A percentile compares a stretch with the other conserved stretches of the same genome.
These are phyloP conservation scores for Archaeoteleia sp. DNA, from an alignment of 2,888 invertebrate species.

Conservation along the genomic window DNA sequence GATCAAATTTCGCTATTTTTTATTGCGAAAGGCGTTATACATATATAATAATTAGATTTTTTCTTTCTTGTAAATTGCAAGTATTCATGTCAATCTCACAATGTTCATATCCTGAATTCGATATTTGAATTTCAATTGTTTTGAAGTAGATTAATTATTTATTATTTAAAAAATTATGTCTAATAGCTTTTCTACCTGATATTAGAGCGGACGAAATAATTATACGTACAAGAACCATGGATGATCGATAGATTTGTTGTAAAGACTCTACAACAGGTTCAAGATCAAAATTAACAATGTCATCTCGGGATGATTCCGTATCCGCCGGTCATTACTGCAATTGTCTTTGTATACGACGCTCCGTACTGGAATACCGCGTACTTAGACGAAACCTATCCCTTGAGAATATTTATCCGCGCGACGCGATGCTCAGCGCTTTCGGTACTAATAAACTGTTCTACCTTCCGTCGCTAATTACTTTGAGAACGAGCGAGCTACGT, in stretches of 20 bases:
- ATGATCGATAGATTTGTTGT: not conserved
- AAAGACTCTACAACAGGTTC: not conserved
- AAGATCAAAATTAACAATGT: not conserved
- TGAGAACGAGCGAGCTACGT: constrained; percentile 55
- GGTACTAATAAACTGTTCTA: constrained; percentile 66
- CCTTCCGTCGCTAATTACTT: constrained; percentile 67
- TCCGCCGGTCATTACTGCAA: constrained; percentile 2
- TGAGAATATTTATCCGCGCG: constrained; percentile 65
- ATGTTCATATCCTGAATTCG: no score
- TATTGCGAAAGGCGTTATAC: no score
- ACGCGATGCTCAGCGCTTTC: constrained; percentile 59
- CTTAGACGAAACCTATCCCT: constrained; percentile 54
- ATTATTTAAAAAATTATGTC: no score
- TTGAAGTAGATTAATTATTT: no score
- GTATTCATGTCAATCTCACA: no score
- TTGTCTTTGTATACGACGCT: constrained; percentile 6
- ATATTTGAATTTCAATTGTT: no score
- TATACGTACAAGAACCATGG: not conserved
- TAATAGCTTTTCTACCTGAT: no score
- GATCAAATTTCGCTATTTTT: no score
- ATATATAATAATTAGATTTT: no score
- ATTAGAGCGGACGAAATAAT: not conserved
- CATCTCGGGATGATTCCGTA: not conserved
- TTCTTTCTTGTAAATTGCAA: no score
- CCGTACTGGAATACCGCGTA: constrained; percentile 43